Percentiles rank a stretch among this genome's conserved stretches.
Evolutionary conservation across 2,888 invertebrate genomes (phyloP).

Genomic region (Nineta flava): DNA sequence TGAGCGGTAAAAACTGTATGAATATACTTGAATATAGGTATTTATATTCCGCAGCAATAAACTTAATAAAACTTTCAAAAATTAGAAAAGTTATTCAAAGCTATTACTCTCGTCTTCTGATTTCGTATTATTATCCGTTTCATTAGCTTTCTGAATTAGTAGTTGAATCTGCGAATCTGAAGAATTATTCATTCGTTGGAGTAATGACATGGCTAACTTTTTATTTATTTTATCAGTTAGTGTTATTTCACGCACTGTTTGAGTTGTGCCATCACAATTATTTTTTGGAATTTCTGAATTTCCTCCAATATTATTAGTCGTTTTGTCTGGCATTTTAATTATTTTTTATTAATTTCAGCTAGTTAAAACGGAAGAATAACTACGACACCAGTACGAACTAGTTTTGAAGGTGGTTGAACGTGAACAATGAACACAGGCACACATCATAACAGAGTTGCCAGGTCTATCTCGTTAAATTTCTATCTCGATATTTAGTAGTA

Average conservation of each 20-base stretch:
- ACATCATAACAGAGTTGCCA: too few species aligned
- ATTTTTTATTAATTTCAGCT: not conserved
- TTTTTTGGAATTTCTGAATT: not conserved
- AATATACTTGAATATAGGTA: not conserved
- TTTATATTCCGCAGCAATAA: not conserved
- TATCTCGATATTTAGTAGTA: too few species aligned
- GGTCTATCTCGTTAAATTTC: too few species aligned
- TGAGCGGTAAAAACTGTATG: not conserved
- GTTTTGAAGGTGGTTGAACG: too few species aligned
- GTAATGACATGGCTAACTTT: constrained; percentile 41
- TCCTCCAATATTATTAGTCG: not conserved
- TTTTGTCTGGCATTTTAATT: constrained; percentile 4
- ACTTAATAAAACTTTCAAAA: not conserved
- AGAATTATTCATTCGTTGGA: constrained; percentile 36
- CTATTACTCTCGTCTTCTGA: constrained; percentile 5
- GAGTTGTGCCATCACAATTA: not conserved
- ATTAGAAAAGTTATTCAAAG: constrained; percentile 10
- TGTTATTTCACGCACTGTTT: constrained; percentile 30
- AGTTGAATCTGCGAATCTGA: constrained; percentile 8
- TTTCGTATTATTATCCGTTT: constrained; percentile 1
- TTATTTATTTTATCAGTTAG: constrained; percentile 52
- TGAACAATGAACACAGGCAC: too few species aligned
- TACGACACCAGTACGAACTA: too few species aligned
- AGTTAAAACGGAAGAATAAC: too few species aligned
- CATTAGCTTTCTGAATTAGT: constrained; percentile 4